Base-by-base conservation (phyloP, 2,113 vertebrate species). In the Ceyx melanurus region DNA sequence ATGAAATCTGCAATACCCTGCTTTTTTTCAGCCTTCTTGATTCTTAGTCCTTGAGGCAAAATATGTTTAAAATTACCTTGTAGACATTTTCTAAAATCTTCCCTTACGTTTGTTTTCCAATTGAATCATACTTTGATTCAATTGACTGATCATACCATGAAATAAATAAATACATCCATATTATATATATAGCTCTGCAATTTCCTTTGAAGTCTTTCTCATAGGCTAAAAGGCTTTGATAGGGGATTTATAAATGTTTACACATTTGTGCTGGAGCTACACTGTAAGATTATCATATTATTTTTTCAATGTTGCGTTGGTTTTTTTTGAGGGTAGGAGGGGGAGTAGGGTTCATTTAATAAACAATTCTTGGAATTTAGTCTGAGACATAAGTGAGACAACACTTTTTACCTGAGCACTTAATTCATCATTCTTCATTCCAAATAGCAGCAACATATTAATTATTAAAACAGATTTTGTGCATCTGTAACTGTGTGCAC, bases 131-230 rank as follows among this genome's bases (percentile, higher is more conserved):
- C 46, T 84, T 89, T 72, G 84, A 93, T 84, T 83, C 37, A 37
- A 37, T 37, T 37, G 37, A 37, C 11, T 37, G 37, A 37, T 37
- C 37, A 37, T 37, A 17, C 73, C 46, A 79, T 87, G 62, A 95
- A 93, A 89, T 84, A 95, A 94, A 83, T 94, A 89, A 91, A 91
- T 85, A 25, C 28, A 29, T 89, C 87, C 48, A 21, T 65, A 89
- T 83, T 85, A 84, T 67, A 48, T 74, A 50, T 35, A 43, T 21
- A 90, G 72, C 29, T 43, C 57, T 43, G 8, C 35, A 5, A 5
- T 84, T 86, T 56, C 70, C 70, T 96, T 92, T 86, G 74, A 95
- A 89, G 67, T 74, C 6, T 79, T 92, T 95, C 73, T 84, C 37
- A 45, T 19, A 68, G 66, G 21, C 33, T 80, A 31, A 76, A 93